Base-by-base conservation (phyloP, 2,888 invertebrate species). In the Drosophila quinaria region DNA sequence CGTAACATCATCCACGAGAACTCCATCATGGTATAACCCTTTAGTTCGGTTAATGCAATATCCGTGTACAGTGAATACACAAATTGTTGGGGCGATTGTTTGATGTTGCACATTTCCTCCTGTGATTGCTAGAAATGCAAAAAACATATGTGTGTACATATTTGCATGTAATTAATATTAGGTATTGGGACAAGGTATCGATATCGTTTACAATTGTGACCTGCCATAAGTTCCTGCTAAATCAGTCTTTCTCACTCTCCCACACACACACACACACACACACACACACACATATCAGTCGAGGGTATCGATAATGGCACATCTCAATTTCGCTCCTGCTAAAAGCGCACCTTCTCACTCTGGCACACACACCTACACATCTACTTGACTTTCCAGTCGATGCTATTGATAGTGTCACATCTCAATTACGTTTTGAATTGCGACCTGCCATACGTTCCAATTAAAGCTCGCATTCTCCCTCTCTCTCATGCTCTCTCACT, bases 21-120 rank as follows among this genome's bases (percentile, higher is more conserved):
- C 91, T 97, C 97, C 94, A 97, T 95, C 96, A 97, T 97, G 35
- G 96, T 95, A 92, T 96, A 97, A 1, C 97, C 97, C 93, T 97
- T 97, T 82, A 97, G 94, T 94, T 97, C 97, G 0, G 97, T 95
- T 37, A 97, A 93, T 0, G 97, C 95, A 68, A 97, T 95, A 1
- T 96, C 95, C 87, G 95, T 95, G 93, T 97, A 97, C 77, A 97
- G 94, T 91, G 96, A 96, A 91, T 95, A 96, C 25, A 97, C 93
- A 65, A 97, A 94, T 93, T 97, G 97, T 78, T 97, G 97, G 0
- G 96, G 95, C 0, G 97, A 97, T 93, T 97, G 95, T 78, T 95
- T 94, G 22, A 96, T 93, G 74, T 94, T 94, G 92, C 97, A 97
- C 47, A 96, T 93, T 83, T 95, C 94, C 1, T 94, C 93, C 61